Percentiles rank a stretch among this genome's conserved stretches.
These are phyloP conservation scores for Digitonthophagus gazella DNA, from an alignment of 2,888 invertebrate species.

Conservation along the genomic window DNA sequence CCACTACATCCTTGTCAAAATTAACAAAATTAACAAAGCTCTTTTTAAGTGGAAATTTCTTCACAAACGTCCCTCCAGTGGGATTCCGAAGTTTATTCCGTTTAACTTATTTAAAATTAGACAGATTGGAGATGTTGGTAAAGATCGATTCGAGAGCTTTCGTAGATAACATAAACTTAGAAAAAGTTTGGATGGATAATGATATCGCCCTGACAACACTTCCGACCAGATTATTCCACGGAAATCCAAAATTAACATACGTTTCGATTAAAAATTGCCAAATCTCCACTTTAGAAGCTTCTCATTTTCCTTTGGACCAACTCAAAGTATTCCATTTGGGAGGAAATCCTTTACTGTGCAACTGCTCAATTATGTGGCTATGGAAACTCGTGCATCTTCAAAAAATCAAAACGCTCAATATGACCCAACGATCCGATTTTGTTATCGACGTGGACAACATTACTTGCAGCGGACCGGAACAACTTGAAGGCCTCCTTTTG, in stretches of 20 bases:
- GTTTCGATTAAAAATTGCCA: slow-evolving; percentile 76
- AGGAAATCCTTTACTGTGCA: slow-evolving; percentile 82
- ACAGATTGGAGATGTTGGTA: slow-evolving; percentile 64
- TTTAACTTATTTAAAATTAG: slow-evolving; percentile 71
- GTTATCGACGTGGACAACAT: slow-evolving; percentile 60
- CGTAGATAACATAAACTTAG: slow-evolving; percentile 80
- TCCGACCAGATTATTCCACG: slow-evolving; percentile 80
- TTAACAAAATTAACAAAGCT: slow-evolving; percentile 73
- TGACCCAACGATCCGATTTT: slow-evolving; percentile 44
- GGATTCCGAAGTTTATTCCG: slow-evolving; percentile 84
- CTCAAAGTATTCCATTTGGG: slow-evolving; percentile 72
- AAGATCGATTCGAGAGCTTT: slow-evolving; percentile 76
- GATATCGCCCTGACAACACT: slow-evolving; percentile 71
- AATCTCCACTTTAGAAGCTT: slow-evolving; percentile 71
- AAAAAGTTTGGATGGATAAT: slow-evolving; percentile 74
- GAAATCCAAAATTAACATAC: slow-evolving; percentile 74
- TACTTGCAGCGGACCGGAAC: slow-evolving; percentile 60
- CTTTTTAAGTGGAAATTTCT: slow-evolving; percentile 76
- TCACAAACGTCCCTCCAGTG: slow-evolving; percentile 68
- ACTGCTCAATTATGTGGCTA: slow-evolving; percentile 84
- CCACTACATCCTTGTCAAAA: slow-evolving; percentile 73
- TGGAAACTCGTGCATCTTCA: slow-evolving; percentile 65
- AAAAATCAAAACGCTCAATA: slow-evolving; percentile 30
- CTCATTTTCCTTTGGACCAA: slow-evolving; percentile 80
- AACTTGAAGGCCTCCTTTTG: slow-evolving; percentile 55